Base-by-base conservation (phyloP, 2,888 invertebrate species). In the Myopa tessellatipennis region DNA sequence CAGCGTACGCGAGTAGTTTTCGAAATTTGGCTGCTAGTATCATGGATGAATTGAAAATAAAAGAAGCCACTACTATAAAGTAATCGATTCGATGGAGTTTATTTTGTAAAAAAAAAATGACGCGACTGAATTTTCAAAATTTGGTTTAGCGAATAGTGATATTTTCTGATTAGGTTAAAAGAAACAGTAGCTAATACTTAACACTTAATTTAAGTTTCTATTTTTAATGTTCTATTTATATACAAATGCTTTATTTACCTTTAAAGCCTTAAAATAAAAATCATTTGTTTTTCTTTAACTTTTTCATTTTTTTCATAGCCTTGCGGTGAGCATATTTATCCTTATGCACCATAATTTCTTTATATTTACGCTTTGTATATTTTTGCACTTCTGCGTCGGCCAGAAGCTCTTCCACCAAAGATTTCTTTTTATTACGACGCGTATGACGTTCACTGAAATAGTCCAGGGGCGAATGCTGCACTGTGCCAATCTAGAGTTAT, bases 391-490 rank as follows among this genome's bases (percentile, higher is more conserved):
- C 93, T 0, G 95, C 95, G 90, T 98, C 96, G 0, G 95, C 95
- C 86, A 98, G 89, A 4, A 99, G 91, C 86, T 99, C 98, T 82
- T 99, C 98, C 0, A 98, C 98, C 84, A 99, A 91, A 0, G 97
- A 96, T 77, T 92, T 91, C 89, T 97, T 98, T 40, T 97, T 92
- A 83, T 96, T 93, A 86, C 96, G 97, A 84, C 94, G 95, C 0
- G 96, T 94, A 78, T 97, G 88, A 70, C 98, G 92, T 78, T 94
- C 93, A 83, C 92, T 94, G 83, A 96, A 97, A 90, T 95, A 97
- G 88, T 99, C 98, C 69, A 95, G 89, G 0, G 97, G 92, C 16
- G 95, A 93, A 87, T 98, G 98, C 85, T 97, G 91, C 26, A 96
- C 93, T 82, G 92, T 93, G 69, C 96, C 96, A 85, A 96, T 91